Conservation (phyloP, 1,140 invertebrate species). For the Bombus pyrosoma region DNA sequence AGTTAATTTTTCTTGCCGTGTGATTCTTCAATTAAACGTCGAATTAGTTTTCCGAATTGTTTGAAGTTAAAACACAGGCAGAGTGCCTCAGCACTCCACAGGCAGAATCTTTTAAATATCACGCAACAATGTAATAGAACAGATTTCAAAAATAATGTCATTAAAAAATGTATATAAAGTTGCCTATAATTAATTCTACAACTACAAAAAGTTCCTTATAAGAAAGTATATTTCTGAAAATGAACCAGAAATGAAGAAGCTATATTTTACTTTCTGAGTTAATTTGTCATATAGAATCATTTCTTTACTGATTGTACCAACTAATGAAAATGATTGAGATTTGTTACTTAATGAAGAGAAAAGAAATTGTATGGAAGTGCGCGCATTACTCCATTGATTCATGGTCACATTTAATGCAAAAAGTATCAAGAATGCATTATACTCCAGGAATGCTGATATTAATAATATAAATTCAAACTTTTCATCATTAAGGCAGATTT, state of each 20-base stretch:
- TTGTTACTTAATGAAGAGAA: constrained; percentile 5
- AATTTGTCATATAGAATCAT: neutral
- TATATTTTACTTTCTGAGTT: neutral
- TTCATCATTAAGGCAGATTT: constrained; percentile 56
- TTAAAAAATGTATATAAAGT: neutral
- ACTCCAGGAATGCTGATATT: constrained; percentile 49
- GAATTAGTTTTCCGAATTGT: too few relatives aligned
- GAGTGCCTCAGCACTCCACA: too few relatives aligned
- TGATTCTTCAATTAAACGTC: too few relatives aligned
- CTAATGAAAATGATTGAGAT: neutral
- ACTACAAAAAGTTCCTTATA: neutral
- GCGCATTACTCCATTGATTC: constrained; percentile 25
- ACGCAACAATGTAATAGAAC: too few relatives aligned
- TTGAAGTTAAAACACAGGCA: too few relatives aligned
- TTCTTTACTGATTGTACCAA: neutral
- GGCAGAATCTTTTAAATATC: too few relatives aligned
- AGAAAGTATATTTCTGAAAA: neutral
- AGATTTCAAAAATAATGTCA: neutral
- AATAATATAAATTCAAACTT: constrained; percentile 49
- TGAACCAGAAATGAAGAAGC: neutral
- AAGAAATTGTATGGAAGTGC: constrained; percentile 41
- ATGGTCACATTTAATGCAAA: neutral
- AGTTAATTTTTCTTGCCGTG: too few relatives aligned
- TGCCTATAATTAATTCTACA: neutral
- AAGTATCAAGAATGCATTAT: neutral